Base-by-base conservation (phyloP, 2,888 invertebrate genomes). In the Adelognathus sp. region DNA sequence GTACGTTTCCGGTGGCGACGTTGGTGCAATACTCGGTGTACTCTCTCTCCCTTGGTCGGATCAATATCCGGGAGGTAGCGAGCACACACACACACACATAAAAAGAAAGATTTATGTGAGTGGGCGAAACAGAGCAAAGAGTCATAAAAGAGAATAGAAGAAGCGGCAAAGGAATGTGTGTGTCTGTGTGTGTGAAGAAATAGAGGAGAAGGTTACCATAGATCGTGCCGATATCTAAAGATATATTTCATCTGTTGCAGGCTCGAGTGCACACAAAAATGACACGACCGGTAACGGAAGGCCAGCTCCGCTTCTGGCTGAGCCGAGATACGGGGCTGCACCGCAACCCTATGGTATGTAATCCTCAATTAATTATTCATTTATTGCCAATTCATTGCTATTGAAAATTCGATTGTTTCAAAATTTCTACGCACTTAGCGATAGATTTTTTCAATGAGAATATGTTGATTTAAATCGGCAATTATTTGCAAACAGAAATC, bases 321-420 rank as follows among this genome's bases (percentile, higher is more conserved):
- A 97, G 87, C 97, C 97, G 81, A 95, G 97, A 92, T 97, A 96
- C 91, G 97, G 97, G 82, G 96, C 96, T 80, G 94, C 97, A 87
- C 97, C 97, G 83, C 96, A 96, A 92, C 97, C 97, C 82, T 97
- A 96, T 93, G 96, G 97, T 97, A 93, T 96, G 96, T 96, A 82
- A 46, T 21, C 24, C 52, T 9, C 61, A 14, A 56, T n/a, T 33
- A 39, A 50, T 63, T 76, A 46, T 46, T n/a, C 14, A 7, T 18
- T 27, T 33, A 33, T 1, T 31, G 5, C 7, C 21, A 18, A 39
- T 27, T 73, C 33, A 44, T 7, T 64, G 21, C 24, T 3, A 18
- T 41, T 39, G 24, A 14, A 14, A 14, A 14, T 24, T 14, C n/a
- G 5, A 14, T 36, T 29, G 24, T 14, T 16, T 33, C 18, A 7